Conservation (phyloP, 2,888 invertebrate genomes). For the Ormyrus thymus region DNA sequence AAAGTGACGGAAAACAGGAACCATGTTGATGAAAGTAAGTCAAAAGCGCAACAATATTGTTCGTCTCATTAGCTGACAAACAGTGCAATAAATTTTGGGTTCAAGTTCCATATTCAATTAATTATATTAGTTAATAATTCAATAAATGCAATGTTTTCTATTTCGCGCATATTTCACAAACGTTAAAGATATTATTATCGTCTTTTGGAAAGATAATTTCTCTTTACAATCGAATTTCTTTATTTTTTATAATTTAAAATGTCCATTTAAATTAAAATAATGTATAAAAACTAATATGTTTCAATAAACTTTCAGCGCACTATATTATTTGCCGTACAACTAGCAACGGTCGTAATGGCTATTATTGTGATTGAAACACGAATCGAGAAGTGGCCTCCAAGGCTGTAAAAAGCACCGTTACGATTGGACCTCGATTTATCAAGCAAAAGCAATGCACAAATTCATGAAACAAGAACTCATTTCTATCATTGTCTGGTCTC, state of each 20-base stretch:
- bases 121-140: too few relatives aligned
- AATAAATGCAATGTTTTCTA: too few relatives aligned
- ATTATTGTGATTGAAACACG: background rate
- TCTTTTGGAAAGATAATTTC: too few relatives aligned
- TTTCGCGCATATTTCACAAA: too few relatives aligned
- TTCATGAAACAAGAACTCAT: background rate
- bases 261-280: too few relatives aligned
- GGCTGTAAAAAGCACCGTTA: slow-evolving; percentile 5
- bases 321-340: slow-evolving; percentile 15
- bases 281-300: background rate
- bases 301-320: slow-evolving; percentile 26
- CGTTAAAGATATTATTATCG: too few relatives aligned
- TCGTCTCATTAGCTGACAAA: too few relatives aligned
- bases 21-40: slow-evolving; percentile 35
- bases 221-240: too few relatives aligned
- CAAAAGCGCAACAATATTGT: background rate
- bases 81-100: too few relatives aligned
- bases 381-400: slow-evolving; percentile 32
- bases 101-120: too few relatives aligned
- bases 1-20: background rate
- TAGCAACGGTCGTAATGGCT: slow-evolving; percentile 32
- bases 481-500: background rate
- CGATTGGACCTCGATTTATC: background rate
- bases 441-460: background rate
- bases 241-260: too few relatives aligned